These are phyloP conservation scores for Nymphalis polychloros DNA, from an alignment of 2,888 invertebrate species.

Conservation along the genomic window DNA sequence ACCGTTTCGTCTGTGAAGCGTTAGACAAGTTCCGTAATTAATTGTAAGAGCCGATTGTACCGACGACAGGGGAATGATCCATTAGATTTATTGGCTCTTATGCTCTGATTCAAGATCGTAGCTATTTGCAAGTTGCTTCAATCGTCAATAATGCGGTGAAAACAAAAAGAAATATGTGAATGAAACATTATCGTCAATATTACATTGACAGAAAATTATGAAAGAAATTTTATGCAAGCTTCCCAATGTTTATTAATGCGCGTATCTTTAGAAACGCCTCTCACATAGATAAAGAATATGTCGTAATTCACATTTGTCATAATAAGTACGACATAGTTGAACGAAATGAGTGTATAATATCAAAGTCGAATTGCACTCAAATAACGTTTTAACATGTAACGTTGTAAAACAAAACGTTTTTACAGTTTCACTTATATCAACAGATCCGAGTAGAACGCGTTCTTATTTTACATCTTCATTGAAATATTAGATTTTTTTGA, in stretches of 20 bases:
- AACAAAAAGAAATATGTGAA: slow-evolving; percentile 6
- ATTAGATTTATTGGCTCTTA: slow-evolving; percentile 47
- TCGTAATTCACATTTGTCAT: too few relatives aligned
- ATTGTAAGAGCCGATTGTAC: slow-evolving; percentile 47
- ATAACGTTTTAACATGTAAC: too few relatives aligned
- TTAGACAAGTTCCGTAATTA: slow-evolving; percentile 49
- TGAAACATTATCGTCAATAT: slow-evolving; percentile 14
- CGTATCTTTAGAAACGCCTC: too few relatives aligned
- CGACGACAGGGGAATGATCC: slow-evolving; percentile 49
- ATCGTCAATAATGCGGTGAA: slow-evolving; percentile 15
- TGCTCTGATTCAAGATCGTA: slow-evolving; percentile 39
- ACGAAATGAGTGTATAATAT: not conserved
- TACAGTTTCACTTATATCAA: not conserved
- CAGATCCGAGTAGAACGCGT: not conserved
- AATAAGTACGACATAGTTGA: not conserved
- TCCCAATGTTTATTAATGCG: not conserved
- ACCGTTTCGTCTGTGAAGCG: slow-evolving; percentile 38
- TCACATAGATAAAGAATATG: too few relatives aligned
- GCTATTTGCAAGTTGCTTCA: slow-evolving; percentile 37
- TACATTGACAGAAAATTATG: not conserved
- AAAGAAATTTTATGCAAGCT: not conserved
- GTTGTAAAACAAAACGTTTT: too few relatives aligned
- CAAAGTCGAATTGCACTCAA: too few relatives aligned
- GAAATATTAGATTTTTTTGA: not conserved
- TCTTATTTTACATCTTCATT: too few relatives aligned